Conservation (phyloP, 2,797 vertebrate genomes). For the Perodicticus potto region DNA sequence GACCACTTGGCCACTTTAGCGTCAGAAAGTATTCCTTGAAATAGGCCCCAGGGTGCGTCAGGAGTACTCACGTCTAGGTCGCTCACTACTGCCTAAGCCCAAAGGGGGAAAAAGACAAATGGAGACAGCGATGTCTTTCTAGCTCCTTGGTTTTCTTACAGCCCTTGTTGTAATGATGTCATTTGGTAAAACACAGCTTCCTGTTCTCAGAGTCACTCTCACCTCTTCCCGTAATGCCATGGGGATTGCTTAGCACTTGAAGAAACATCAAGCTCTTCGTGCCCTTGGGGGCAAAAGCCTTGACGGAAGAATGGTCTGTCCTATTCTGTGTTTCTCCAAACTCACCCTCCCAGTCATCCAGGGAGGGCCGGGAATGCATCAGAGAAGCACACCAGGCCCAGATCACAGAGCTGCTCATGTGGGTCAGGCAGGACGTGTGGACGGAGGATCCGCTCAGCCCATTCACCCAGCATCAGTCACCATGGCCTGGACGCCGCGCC, state of each 20-base stretch:
- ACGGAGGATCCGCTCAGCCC: background rate
- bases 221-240: background rate
- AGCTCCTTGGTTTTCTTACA: slow-evolving; percentile 43
- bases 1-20: slow-evolving; percentile 40
- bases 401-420: background rate
- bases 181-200: slow-evolving; percentile 60
- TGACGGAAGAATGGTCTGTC: background rate
- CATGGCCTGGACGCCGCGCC: background rate
- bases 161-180: slow-evolving; percentile 35
- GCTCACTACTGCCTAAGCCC: slow-evolving; percentile 11
- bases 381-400: background rate
- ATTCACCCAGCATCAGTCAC: background rate
- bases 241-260: slow-evolving; percentile 37
- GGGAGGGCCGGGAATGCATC: background rate
- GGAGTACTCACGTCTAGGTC: background rate
- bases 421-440: background rate
- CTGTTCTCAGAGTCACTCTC: slow-evolving; percentile 44
- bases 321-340: background rate
- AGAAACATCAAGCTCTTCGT: slow-evolving; percentile 48
- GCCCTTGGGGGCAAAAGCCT: background rate
- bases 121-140: slow-evolving; percentile 50
- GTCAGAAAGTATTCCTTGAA: slow-evolving; percentile 68
- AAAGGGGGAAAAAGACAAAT: background rate
- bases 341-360: background rate
- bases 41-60: background rate